These are phyloP conservation scores for Euproctis similis DNA, from an alignment of 2,888 invertebrate genomes.

Conservation along the genomic window DNA sequence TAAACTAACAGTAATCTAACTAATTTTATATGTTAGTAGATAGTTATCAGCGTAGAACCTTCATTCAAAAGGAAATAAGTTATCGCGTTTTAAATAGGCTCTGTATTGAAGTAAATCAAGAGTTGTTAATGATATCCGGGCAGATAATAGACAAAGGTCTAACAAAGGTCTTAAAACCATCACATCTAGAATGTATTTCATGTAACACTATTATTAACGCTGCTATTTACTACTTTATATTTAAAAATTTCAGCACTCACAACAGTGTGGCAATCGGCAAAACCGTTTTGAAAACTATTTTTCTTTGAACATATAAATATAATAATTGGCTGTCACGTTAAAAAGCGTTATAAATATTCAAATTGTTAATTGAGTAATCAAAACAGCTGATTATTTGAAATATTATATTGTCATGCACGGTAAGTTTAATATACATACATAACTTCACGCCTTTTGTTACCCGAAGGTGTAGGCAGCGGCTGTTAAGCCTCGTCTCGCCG, in stretches of 20 bases:
- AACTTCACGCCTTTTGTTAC: no score
- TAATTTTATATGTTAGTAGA: constrained; percentile 18
- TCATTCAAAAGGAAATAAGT: constrained; percentile 20
- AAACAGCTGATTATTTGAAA: no score
- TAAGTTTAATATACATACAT: no score
- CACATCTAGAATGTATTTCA: constrained; percentile 1
- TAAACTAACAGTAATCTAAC: constrained; percentile 16
- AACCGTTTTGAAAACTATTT: constrained; percentile 1
- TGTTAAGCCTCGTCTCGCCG: no score
- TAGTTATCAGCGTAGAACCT: constrained; percentile 19
- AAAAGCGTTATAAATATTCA: neutral
- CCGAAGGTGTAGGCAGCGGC: no score
- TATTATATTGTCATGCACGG: no score
- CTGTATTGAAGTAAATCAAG: constrained; percentile 12
- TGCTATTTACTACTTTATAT: no score
- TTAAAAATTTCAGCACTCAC: neutral
- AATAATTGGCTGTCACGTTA: neutral
- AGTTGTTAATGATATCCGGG: constrained; percentile 11
- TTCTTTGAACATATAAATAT: neutral
- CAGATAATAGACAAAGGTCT: constrained; percentile 3
- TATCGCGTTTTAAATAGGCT: constrained; percentile 13
- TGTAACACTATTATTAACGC: neutral
- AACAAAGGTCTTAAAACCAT: constrained; percentile 9
- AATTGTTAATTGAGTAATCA: neutral
- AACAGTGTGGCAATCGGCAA: neutral